A percentile compares a stretch with the other conserved stretches of the same genome.
These are phyloP conservation scores for Caloenas nicobarica DNA, from an alignment of 2,113 vertebrate genomes.

Conservation along the genomic window DNA sequence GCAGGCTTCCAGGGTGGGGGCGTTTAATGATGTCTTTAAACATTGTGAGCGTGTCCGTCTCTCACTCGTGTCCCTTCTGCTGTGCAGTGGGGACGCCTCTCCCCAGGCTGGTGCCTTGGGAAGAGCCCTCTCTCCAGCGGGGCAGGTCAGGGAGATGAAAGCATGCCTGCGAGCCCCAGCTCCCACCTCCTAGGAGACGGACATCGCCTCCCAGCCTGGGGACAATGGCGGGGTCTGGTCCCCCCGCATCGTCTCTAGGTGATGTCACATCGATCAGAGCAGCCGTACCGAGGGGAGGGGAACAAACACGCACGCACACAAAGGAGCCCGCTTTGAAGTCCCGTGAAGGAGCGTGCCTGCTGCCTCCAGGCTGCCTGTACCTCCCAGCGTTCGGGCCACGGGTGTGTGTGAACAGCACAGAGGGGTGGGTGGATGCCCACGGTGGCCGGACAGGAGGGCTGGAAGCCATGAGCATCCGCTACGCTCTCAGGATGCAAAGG, in stretches of 20 bases:
- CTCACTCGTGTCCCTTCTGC: slow-evolving; percentile 72
- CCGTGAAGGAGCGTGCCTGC: slow-evolving; percentile 81
- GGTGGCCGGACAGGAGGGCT: fast-evolving
- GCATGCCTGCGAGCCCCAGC: slow-evolving; percentile 82
- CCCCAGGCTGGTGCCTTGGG: slow-evolving; percentile 57
- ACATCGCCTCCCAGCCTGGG: slow-evolving; percentile 82
- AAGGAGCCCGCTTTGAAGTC: slow-evolving; percentile 79
- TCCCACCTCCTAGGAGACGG: slow-evolving; percentile 89
- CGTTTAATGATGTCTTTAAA: slow-evolving; percentile 44
- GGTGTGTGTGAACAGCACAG: not conserved
- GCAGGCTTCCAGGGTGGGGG: not conserved
- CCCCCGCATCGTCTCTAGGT: slow-evolving; percentile 75
- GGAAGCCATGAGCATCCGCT: fast-evolving
- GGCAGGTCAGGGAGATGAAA: slow-evolving; percentile 89
- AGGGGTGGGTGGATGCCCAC: not conserved
- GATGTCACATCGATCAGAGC: slow-evolving; percentile 85
- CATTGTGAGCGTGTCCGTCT: slow-evolving; percentile 33
- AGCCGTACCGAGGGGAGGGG: slow-evolving; percentile 80
- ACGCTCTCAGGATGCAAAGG: fast-evolving
- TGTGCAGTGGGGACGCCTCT: slow-evolving; percentile 46
- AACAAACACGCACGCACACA: slow-evolving; percentile 57
- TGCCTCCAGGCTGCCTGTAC: not conserved
- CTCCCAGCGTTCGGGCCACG: not conserved
- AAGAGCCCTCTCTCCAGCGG: slow-evolving; percentile 61
- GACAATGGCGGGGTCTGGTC: slow-evolving; percentile 81